phyloP scores from a whole-genome alignment of 2,113 vertebrate species.

The Puffinus mauretanicus region DNA sequence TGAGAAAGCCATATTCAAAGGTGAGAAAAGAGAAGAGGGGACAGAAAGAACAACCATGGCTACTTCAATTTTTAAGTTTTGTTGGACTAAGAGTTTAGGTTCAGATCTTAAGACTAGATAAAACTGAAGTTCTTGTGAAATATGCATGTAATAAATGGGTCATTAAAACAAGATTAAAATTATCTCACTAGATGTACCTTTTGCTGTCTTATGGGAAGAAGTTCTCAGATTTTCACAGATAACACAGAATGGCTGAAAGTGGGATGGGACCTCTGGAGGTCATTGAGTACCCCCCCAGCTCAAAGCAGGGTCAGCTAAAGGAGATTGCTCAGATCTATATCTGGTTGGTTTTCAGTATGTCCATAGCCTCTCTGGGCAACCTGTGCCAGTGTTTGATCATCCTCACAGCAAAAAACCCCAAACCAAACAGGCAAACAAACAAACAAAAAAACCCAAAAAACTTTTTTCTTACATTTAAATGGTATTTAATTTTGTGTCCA shows the following conservation, averaged over 20 bases:
- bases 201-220: neutral
- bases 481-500: neutral
- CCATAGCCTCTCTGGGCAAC: neutral
- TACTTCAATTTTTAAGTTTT: neutral
- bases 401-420: neutral
- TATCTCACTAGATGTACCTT: neutral
- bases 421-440: neutral
- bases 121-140: neutral
- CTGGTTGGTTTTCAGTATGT: neutral
- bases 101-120: neutral
- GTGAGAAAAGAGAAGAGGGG: neutral
- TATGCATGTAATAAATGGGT: neutral
- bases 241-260: neutral
- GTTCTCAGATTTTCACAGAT: neutral
- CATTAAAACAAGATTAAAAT: neutral
- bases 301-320: neutral
- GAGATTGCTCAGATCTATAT: neutral
- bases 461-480: neutral
- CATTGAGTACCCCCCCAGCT: accelerated
- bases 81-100: neutral
- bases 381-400: neutral
- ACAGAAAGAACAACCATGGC: neutral
- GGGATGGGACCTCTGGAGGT: neutral
- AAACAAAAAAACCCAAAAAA: accelerated
- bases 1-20: neutral